A percentile compares a stretch with the other conserved stretches of the same genome.
These are phyloP conservation scores for Gulo gulo DNA, from an alignment of 2,113 vertebrate genomes.

Conservation along the genomic window DNA sequence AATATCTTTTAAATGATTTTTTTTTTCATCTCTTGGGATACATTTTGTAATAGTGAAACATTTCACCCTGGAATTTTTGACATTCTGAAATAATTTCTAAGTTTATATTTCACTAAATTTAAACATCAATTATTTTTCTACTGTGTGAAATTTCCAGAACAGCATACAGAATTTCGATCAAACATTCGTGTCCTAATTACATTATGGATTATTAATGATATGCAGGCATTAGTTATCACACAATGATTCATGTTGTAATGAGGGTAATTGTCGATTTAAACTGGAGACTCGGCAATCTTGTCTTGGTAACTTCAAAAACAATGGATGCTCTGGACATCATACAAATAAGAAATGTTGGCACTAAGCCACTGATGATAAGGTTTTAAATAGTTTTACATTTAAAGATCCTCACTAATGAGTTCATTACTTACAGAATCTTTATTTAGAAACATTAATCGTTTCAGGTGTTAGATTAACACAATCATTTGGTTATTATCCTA, in stretches of 20 bases:
- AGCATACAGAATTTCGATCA: background rate
- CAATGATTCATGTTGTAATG: background rate
- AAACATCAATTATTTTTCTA: background rate
- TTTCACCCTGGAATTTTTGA: background rate
- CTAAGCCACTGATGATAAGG: background rate
- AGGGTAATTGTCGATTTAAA: background rate
- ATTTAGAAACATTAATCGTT: background rate
- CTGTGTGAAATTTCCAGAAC: background rate
- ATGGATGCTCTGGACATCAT: background rate
- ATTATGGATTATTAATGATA: conserved; percentile 2
- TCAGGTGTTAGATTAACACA: background rate
- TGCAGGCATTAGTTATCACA: background rate
- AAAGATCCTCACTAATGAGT: background rate
- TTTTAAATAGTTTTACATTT: background rate
- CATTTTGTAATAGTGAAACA: background rate
- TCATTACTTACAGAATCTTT: background rate
- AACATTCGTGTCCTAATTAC: background rate
- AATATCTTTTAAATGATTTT: background rate
- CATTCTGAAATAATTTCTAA: background rate
- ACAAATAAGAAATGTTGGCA: background rate
- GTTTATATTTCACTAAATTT: background rate
- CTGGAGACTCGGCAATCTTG: background rate
- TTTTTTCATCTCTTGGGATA: background rate
- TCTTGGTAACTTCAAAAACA: background rate
- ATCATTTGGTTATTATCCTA: background rate